phyloP scores from a whole-genome alignment of 2,113 vertebrate genomes.

The Cairina moschata region DNA sequence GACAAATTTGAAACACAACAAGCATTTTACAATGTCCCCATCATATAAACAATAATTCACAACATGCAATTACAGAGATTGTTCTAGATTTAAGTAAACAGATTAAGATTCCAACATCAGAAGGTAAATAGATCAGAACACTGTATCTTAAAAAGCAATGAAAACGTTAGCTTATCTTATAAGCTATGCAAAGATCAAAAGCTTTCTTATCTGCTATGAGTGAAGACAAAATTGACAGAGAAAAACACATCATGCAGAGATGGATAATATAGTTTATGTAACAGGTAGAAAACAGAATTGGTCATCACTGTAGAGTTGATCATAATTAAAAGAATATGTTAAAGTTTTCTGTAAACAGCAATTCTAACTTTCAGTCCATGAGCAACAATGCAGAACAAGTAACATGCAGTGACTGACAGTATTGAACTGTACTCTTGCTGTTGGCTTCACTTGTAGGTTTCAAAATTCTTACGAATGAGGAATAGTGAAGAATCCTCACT shows the following conservation, averaged over 20 bases:
- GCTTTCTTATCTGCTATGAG: not conserved
- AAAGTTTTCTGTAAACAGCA: not conserved
- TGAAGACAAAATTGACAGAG: not conserved
- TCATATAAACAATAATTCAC: not conserved
- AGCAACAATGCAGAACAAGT: not conserved
- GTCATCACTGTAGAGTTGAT: not conserved
- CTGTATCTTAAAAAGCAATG: not conserved
- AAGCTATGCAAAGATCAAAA: not conserved
- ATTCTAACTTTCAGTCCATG: not conserved
- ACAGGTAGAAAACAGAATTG: not conserved
- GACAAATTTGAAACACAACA: not conserved
- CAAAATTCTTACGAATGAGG: not conserved
- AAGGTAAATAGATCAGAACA: not conserved
- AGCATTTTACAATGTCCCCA: not conserved
- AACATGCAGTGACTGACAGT: rapidly evolving
- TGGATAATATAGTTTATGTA: not conserved
- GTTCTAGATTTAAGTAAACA: not conserved
- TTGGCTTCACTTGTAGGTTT: not conserved
- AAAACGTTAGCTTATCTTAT: not conserved
- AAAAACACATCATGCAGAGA: not conserved
- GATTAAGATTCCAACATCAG: not conserved
- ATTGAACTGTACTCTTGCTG: not conserved
- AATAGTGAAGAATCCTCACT: not conserved
- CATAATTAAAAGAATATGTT: not conserved
- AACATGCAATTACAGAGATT: not conserved